Evolutionary conservation across 1,140 invertebrate species (phyloP).

Genomic region (Anthonomus grandis): DNA sequence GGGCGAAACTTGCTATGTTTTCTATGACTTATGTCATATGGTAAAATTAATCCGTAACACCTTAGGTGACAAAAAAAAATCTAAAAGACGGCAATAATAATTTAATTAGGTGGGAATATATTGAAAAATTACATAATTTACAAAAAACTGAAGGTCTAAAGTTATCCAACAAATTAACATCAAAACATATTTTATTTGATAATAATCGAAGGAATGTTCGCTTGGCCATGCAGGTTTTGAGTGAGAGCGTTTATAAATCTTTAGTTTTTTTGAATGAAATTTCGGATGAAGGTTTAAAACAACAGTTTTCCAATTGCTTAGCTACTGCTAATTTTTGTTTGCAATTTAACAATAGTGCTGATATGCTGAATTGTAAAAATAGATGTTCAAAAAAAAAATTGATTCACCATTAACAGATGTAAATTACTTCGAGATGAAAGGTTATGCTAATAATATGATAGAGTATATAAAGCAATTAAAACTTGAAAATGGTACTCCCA

Average conservation of each 20-base stretch:
- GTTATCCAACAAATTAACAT: conserved; percentile 38
- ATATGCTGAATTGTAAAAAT: conserved; percentile 20
- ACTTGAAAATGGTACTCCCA: too few species aligned
- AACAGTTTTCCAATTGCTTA: too few species aligned
- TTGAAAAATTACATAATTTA: conserved; percentile 33
- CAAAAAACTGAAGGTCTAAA: conserved; percentile 39
- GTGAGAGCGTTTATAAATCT: too few species aligned
- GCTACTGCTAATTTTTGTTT: not conserved
- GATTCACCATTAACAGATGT: conserved; percentile 5
- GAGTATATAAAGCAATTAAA: conserved; percentile 17
- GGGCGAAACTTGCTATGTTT: conserved; percentile 22
- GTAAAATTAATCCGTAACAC: conserved; percentile 43
- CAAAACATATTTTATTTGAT: conserved; percentile 37
- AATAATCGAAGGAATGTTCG: conserved; percentile 44
- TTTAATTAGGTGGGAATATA: conserved; percentile 35
- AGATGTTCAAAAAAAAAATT: conserved; percentile 17
- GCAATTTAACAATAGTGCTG: not conserved
- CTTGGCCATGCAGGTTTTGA: conserved; percentile 26
- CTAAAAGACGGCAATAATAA: conserved; percentile 31
- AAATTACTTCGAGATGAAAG: conserved; percentile 9
- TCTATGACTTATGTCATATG: conserved; percentile 37
- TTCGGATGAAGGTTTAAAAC: not conserved
- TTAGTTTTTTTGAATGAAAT: not conserved
- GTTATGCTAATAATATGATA: conserved; percentile 10
- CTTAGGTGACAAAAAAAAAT: conserved; percentile 34